These are phyloP conservation scores for Spea bombifrons DNA, from an alignment of 2,113 vertebrate genomes.

Conservation along the genomic window DNA sequence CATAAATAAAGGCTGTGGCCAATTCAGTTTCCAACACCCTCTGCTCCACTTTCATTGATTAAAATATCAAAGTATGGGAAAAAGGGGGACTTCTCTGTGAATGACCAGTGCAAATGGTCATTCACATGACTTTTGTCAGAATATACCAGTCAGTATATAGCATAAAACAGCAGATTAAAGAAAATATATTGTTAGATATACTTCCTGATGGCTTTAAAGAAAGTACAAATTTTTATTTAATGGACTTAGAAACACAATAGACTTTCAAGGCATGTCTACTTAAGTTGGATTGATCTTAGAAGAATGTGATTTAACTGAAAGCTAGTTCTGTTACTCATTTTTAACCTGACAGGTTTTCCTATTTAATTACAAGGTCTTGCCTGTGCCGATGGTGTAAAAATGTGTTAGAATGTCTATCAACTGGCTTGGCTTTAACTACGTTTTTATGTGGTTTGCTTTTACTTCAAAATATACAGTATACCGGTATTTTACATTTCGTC, in stretches of 20 bases:
- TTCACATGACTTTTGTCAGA: not conserved
- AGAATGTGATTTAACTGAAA: slow-evolving; percentile 29
- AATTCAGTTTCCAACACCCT: too few relatives aligned
- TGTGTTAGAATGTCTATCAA: not conserved
- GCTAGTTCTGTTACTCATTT: slow-evolving; percentile 35
- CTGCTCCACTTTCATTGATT: too few relatives aligned
- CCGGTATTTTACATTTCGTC: not conserved
- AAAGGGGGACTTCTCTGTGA: too few relatives aligned
- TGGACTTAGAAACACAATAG: slow-evolving; percentile 33
- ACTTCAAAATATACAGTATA: not conserved
- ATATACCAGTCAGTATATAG: not conserved
- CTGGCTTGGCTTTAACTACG: not conserved
- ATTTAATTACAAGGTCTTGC: slow-evolving; percentile 34
- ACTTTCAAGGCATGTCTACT: slow-evolving; percentile 36
- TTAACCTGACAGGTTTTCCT: slow-evolving; percentile 13
- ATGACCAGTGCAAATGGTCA: too few relatives aligned
- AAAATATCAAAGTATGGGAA: too few relatives aligned
- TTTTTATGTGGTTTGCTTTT: not conserved
- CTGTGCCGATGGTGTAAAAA: not conserved
- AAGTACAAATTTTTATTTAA: slow-evolving; percentile 17
- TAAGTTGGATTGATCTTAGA: slow-evolving; percentile 42
- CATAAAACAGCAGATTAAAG: not conserved
- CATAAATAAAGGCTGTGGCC: too few relatives aligned
- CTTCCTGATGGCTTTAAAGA: slow-evolving; percentile 25
- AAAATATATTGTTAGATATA: slow-evolving; percentile 26